phyloP scores from a whole-genome alignment of 35 echinoderm and acorn worm species.

The Stichopus chloronotus region DNA sequence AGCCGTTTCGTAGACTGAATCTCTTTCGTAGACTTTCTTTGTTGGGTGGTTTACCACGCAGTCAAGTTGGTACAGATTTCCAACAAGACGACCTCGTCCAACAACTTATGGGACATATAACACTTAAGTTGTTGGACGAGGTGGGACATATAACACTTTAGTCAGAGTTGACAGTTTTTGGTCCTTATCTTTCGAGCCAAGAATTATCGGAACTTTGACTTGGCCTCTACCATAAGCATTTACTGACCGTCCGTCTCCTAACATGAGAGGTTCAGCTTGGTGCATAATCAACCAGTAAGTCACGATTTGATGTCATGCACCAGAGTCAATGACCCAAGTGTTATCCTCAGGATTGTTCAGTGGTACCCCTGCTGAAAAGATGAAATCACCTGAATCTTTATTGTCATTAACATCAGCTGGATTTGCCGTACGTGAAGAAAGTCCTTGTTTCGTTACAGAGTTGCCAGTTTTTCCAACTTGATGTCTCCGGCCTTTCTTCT shows the following conservation, averaged over 20 bases:
- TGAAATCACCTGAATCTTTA: no score
- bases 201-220: background rate
- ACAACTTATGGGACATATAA: no score
- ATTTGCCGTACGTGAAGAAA: no score
- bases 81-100: slow-evolving; percentile 5
- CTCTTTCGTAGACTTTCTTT: background rate
- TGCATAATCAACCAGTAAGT: background rate
- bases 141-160: background rate
- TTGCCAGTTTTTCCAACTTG: no score
- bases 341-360: background rate
- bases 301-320: background rate
- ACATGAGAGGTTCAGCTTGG: background rate
- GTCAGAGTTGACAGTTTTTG: background rate
- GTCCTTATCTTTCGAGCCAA: background rate
- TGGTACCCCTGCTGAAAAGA: background rate
- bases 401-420: no score
- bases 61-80: background rate
- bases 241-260: background rate
- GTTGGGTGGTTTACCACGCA: background rate
- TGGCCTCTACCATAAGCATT: background rate
- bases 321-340: background rate
- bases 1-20: no score
- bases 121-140: no score
- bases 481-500: no score
- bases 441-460: no score